Evolutionary conservation across 2,113 vertebrate species (phyloP).

Genomic region (Limnothrissa miodon): DNA sequence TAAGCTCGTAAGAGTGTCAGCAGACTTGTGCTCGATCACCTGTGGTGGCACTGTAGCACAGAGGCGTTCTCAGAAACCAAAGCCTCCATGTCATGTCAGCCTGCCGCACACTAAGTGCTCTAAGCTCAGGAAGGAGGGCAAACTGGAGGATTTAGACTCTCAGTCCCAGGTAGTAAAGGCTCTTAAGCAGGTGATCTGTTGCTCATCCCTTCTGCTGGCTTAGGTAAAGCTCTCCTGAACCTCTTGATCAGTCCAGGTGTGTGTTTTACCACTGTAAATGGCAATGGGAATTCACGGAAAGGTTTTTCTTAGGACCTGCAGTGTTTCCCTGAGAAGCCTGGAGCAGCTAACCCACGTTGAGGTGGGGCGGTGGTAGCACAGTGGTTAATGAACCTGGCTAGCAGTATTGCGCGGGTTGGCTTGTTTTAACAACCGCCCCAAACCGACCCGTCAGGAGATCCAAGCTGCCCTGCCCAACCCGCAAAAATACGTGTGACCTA

Average conservation of each 20-base stretch:
- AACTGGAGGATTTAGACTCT: slow-evolving; percentile 77
- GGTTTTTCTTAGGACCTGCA: neutral
- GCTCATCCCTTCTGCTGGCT: slow-evolving; percentile 70
- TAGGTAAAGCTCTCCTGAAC: slow-evolving; percentile 76
- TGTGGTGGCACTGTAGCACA: slow-evolving; percentile 50
- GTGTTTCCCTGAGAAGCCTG: neutral
- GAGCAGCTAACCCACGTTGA: neutral
- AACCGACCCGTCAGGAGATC: too few relatives aligned
- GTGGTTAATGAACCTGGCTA: too few relatives aligned
- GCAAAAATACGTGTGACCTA: too few relatives aligned
- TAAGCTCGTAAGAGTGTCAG: neutral
- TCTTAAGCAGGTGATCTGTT: slow-evolving; percentile 86
- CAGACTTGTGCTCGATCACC: neutral
- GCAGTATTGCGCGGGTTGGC: too few relatives aligned
- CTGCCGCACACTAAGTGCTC: slow-evolving; percentile 71
- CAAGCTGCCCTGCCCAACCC: too few relatives aligned
- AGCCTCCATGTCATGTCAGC: slow-evolving; percentile 63
- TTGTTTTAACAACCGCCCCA: too few relatives aligned
- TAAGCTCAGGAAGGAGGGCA: slow-evolving; percentile 76
- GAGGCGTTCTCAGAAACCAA: slow-evolving; percentile 57
- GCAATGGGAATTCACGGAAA: neutral
- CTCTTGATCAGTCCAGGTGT: slow-evolving; percentile 60
- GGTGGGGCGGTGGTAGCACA: too few relatives aligned
- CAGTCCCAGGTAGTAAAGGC: slow-evolving; percentile 79
- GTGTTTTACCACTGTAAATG: slow-evolving; percentile 58